Percentiles rank a stretch among this genome's conserved stretches.
These are phyloP conservation scores for Decapterus maruadsi DNA, from an alignment of 2,797 vertebrate species.

Conservation along the genomic window DNA sequence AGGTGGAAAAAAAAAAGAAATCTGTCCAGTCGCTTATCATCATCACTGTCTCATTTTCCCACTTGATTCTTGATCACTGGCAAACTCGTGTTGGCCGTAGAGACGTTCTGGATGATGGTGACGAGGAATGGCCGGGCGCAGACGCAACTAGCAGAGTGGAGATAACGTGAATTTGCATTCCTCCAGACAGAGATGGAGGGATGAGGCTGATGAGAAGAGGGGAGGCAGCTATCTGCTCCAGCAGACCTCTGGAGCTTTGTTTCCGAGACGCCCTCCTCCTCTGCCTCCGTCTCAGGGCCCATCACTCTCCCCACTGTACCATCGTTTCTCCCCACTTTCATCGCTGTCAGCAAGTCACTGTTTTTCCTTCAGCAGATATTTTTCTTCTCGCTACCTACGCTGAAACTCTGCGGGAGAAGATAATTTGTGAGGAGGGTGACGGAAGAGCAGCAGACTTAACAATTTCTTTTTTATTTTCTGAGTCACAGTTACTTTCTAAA, in stretches of 20 bases:
- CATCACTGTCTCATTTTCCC: conserved; percentile 41
- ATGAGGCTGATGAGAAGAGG: conserved; percentile 38
- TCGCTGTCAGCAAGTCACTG: conserved; percentile 30
- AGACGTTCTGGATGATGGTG: conserved; percentile 5
- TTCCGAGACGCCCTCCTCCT: conserved; percentile 36
- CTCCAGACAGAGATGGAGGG: conserved; percentile 65
- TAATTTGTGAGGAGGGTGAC: conserved; percentile 14
- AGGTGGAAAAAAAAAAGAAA: conserved; percentile 55
- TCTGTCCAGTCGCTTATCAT: conserved; percentile 52
- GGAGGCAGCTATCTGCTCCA: conserved; percentile 68
- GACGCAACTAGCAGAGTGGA: conserved; percentile 21
- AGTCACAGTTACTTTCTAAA: conserved; percentile 30
- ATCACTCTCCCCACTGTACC: conserved; percentile 39
- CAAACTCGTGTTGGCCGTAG: conserved; percentile 24
- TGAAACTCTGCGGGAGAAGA: conserved; percentile 17
- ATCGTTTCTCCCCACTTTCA: conserved; percentile 21
- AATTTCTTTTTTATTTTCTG: background rate
- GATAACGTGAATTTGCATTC: conserved; percentile 73
- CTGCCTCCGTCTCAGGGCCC: conserved; percentile 43
- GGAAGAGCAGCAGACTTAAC: conserved; percentile 15
- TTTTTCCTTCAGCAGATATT: conserved; percentile 27
- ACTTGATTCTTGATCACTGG: conserved; percentile 34
- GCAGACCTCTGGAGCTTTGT: conserved; percentile 72
- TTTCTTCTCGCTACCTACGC: conserved; percentile 12
- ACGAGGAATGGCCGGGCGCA: conserved; percentile 24